phyloP scores from a whole-genome alignment of 2,113 vertebrate genomes.

The Ranitomeya imitator region DNA sequence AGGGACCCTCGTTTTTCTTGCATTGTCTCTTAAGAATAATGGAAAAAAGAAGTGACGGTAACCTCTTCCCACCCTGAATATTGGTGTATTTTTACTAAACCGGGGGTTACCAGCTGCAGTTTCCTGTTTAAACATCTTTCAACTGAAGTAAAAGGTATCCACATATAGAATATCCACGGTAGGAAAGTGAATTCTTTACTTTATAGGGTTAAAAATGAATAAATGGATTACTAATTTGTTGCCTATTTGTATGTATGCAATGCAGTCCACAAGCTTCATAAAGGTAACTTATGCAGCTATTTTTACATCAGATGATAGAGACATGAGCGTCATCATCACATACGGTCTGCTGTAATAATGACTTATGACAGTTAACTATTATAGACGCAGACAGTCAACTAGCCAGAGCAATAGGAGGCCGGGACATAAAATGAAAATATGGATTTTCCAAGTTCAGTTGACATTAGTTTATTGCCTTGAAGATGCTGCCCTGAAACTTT shows the following conservation, averaged over 20 bases:
- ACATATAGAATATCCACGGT: neutral
- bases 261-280: neutral
- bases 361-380: neutral
- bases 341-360: neutral
- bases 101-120: neutral
- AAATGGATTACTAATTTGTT: neutral
- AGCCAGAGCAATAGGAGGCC: neutral
- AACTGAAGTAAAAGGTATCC: neutral
- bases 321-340: neutral
- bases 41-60: neutral
- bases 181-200: neutral
- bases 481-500: neutral
- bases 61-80: neutral
- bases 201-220: neutral
- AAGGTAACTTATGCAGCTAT: neutral
- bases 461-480: neutral
- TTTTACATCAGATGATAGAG: neutral
- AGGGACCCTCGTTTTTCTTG: neutral
- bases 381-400: neutral
- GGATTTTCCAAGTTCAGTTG: neutral
- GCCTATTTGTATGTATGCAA: neutral
- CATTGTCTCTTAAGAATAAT: neutral
- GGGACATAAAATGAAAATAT: slow-evolving; percentile 2
- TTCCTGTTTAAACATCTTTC: slow-evolving; percentile 30
- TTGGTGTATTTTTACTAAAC: neutral